Evolutionary conservation across 1,140 invertebrate genomes (phyloP), one percentile per base, ranked within the genome.

Genomic region (Aphelenchoides besseyi): DNA sequence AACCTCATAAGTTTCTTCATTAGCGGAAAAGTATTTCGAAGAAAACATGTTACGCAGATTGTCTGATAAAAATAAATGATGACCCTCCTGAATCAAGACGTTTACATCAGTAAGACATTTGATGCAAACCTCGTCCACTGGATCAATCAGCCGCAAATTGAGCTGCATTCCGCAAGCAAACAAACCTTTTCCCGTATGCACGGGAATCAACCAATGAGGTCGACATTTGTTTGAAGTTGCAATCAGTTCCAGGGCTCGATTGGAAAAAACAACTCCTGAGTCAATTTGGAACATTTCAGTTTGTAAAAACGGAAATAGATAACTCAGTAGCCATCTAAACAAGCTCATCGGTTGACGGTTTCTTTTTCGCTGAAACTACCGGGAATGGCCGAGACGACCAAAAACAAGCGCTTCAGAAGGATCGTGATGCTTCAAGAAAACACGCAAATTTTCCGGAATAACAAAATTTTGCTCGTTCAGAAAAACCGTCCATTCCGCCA

Each of bases 381-480:
- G 29, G 16, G 32, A 41, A 54, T 72, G 23, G 0, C 28, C 18
- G 2, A 72, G 26, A 29, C 69, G 29, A 0, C 70, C 70, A 29
- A 72, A 16, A 35, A 72, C 59, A 71, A 71, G 23, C 30, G 28
- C 5, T 16, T 54, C 18, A 0, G 48, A 30, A n/a, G 69, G 8
- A 35, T 74, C 18, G n/a, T 61, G 37, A 18, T 32, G 12, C 1
- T 69, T 29, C 1, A 72, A n/a, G 3, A 72, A 72, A n/a, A 53
- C 26, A 8, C 70, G 69, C 70, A 72, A 18, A 72, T 72, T 72
- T 16, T 66, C 53, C 12, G 70, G n/a, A 2, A 72, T 30, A 9
- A 72, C n/a, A 57, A 55, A 72, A 53, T 70, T 72, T 37, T 72
- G 70, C 5, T 72, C 70, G 33, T 72, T 72, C 26, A 72, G 41